Evolutionary conservation across 2,888 invertebrate genomes (phyloP).

Genomic region (Bruchidius siliquastri): DNA sequence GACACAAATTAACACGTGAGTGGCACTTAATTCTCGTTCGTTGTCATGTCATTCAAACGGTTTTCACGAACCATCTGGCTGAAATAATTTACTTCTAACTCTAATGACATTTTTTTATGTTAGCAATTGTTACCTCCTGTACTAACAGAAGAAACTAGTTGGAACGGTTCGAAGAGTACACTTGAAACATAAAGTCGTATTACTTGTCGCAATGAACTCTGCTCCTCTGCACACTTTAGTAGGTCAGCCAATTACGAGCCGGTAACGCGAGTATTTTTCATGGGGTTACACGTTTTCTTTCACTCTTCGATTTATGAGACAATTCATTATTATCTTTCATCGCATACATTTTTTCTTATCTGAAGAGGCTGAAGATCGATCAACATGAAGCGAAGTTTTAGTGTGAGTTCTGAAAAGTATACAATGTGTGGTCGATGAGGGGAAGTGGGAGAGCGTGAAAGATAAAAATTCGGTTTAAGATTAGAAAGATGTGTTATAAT

Average conservation of each 20-base stretch:
- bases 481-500: no score
- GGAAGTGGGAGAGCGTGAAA: no score
- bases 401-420: neutral
- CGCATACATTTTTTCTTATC: neutral
- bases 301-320: neutral
- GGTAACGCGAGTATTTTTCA: neutral
- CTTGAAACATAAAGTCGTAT: neutral
- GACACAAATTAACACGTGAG: no score
- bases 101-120: no score
- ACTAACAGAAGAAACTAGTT: neutral
- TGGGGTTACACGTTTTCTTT: neutral
- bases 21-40: no score
- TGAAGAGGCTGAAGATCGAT: neutral
- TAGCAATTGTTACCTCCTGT: neutral
- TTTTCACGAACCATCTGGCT: no score
- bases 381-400: neutral
- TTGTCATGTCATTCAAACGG: no score
- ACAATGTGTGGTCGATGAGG: no score
- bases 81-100: no score
- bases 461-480: no score
- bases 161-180: neutral
- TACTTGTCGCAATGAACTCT: neutral
- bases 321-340: neutral
- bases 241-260: neutral
- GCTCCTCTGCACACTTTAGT: neutral